Percentiles rank a stretch among this genome's conserved stretches.
phyloP scores from a whole-genome alignment of 2,888 invertebrate genomes.

The Tipula lateralis region DNA sequence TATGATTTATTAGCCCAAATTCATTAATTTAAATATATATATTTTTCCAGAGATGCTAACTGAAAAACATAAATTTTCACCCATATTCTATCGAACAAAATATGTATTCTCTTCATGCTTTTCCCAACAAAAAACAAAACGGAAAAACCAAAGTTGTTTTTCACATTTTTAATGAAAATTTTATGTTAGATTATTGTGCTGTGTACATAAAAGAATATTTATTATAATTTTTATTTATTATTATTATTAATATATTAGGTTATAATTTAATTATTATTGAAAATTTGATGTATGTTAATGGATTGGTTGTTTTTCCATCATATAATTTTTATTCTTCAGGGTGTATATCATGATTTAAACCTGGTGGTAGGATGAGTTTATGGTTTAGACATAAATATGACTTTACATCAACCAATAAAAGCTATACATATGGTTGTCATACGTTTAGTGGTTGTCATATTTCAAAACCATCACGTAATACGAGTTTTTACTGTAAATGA shows the following conservation, averaged over 20 bases:
- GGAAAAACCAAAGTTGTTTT: not conserved
- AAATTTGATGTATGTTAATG: conserved; percentile 1
- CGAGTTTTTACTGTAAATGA: too few relatives aligned
- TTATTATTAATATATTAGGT: not conserved
- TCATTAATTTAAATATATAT: too few relatives aligned
- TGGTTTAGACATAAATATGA: not conserved
- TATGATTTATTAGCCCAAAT: too few relatives aligned
- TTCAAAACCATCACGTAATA: too few relatives aligned
- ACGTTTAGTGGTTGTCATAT: too few relatives aligned
- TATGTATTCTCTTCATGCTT: too few relatives aligned
- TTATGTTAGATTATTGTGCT: not conserved
- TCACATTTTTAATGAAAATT: not conserved
- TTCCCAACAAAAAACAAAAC: not conserved
- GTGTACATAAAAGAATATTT: not conserved
- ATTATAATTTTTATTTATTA: not conserved
- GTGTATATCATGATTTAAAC: not conserved
- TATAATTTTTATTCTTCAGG: not conserved
- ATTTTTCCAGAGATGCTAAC: too few relatives aligned
- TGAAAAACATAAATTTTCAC: too few relatives aligned
- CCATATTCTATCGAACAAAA: too few relatives aligned
- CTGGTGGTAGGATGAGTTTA: not conserved
- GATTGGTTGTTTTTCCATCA: not conserved
- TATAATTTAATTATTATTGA: conserved; percentile 11
- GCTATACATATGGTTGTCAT: too few relatives aligned
- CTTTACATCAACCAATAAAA: not conserved